These are phyloP conservation scores for Drepana arcuata DNA, from an alignment of 1,140 invertebrate species.

Conservation along the genomic window DNA sequence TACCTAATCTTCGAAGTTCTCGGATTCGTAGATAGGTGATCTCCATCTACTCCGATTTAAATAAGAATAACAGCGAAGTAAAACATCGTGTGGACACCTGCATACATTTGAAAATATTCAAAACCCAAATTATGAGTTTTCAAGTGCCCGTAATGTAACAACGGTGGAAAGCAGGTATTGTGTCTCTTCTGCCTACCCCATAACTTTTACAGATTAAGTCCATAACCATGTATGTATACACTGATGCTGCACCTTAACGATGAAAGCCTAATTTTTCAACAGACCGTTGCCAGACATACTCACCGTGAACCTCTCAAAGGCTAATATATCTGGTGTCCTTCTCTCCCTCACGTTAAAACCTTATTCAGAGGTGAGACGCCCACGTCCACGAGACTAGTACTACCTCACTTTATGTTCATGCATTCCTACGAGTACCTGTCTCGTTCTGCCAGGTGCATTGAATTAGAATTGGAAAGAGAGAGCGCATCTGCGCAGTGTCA, in stretches of 20 bases:
- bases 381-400: slow-evolving; percentile 22
- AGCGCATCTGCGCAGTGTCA: slow-evolving; percentile 49
- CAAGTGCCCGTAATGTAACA: background rate
- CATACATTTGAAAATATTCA: too few relatives aligned
- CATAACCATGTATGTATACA: background rate
- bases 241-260: slow-evolving; percentile 35
- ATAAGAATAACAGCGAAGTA: too few relatives aligned
- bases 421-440: slow-evolving; percentile 45
- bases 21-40: too few relatives aligned
- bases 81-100: too few relatives aligned
- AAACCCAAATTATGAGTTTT: background rate
- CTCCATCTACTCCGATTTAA: too few relatives aligned
- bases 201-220: background rate
- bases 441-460: slow-evolving; percentile 20
- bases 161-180: background rate
- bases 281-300: slow-evolving; percentile 34
- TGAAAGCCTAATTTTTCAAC: slow-evolving; percentile 54
- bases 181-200: background rate
- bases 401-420: slow-evolving; percentile 34
- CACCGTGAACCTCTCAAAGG: slow-evolving; percentile 39
- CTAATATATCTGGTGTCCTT: slow-evolving; percentile 26
- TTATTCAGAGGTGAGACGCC: slow-evolving; percentile 25
- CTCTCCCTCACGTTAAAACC: slow-evolving; percentile 19
- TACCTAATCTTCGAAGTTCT: background rate
- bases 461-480: slow-evolving; percentile 25